Percentiles rank a stretch among this genome's conserved stretches.
These are phyloP conservation scores for Polyergus mexicanus DNA, from an alignment of 1,140 invertebrate genomes.

Conservation along the genomic window DNA sequence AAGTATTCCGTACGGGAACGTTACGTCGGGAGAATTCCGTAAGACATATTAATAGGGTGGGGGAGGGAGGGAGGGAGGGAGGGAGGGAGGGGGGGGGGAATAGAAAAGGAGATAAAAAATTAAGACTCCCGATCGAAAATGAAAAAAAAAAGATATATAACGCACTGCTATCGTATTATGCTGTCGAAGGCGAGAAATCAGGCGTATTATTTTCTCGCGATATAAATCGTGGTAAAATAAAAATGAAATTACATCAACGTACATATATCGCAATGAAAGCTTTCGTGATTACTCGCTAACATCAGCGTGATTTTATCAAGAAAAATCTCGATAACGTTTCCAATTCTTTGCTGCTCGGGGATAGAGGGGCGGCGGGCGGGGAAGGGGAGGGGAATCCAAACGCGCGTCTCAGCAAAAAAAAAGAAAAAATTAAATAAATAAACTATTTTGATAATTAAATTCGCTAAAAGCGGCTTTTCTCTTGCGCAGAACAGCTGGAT, in stretches of 20 bases:
- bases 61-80: no score
- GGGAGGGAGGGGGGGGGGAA: no score
- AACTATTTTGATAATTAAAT: slow-evolving; percentile 42
- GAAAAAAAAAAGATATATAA: no score
- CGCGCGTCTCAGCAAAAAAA: slow-evolving; percentile 6
- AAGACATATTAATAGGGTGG: slow-evolving; percentile 21
- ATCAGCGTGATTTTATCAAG: slow-evolving; percentile 19
- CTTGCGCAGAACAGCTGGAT: slow-evolving; percentile 48
- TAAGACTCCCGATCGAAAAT: slow-evolving; percentile 7
- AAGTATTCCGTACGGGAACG: slow-evolving; percentile 34
- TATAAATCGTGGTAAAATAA: background rate
- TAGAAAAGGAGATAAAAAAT: slow-evolving; percentile 17
- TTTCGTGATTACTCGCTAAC: slow-evolving; percentile 21
- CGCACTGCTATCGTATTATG: slow-evolving; percentile 5
- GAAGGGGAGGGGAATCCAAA: no score
- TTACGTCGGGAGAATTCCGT: slow-evolving; percentile 19
- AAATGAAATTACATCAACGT: background rate
- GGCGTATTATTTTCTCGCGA: background rate
- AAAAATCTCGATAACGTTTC: background rate
- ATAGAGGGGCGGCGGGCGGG: no score
- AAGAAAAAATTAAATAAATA: no score
- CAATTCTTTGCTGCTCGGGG: background rate
- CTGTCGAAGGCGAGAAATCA: slow-evolving; percentile 33
- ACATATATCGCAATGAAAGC: slow-evolving; percentile 4
- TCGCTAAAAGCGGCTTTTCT: slow-evolving; percentile 45